A percentile compares a stretch with the other conserved stretches of the same genome.
phyloP scores from a whole-genome alignment of 2,113 vertebrate species.

The Cranoglanis bouderius region DNA sequence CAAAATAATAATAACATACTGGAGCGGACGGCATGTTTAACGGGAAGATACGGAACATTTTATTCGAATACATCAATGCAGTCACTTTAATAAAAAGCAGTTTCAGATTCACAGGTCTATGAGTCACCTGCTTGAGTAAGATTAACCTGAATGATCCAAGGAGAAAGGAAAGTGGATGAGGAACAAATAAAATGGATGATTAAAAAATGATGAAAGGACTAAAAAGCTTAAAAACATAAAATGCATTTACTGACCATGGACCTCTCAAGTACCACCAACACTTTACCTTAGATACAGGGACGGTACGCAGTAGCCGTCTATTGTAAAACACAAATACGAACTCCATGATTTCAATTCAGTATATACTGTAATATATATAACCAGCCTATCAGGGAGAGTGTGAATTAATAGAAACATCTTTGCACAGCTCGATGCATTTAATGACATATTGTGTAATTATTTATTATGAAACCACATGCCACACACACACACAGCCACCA shows the following conservation, averaged over 20 bases:
- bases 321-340: background rate
- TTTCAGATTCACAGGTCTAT: constrained; percentile 40
- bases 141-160: constrained; percentile 79
- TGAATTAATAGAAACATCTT: background rate
- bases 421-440: constrained; percentile 2
- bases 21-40: background rate
- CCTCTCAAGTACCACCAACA: background rate
- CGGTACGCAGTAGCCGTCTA: background rate
- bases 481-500: constrained; percentile 42
- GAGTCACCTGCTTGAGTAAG: constrained; percentile 84
- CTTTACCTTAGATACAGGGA: constrained; percentile 1
- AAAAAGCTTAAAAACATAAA: constrained; percentile 32
- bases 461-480: constrained; percentile 1
- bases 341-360: background rate
- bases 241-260: constrained; percentile 1
- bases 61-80: background rate
- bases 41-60: background rate
- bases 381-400: background rate
- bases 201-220: constrained; percentile 33
- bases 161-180: constrained; percentile 71
- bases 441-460: background rate
- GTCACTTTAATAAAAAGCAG: background rate
- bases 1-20: background rate
- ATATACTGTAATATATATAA: background rate
- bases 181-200: constrained; percentile 60